Evolutionary conservation across 35 echinoderm and acorn worm species (phyloP).

Genomic region (Chiridota heheva): DNA sequence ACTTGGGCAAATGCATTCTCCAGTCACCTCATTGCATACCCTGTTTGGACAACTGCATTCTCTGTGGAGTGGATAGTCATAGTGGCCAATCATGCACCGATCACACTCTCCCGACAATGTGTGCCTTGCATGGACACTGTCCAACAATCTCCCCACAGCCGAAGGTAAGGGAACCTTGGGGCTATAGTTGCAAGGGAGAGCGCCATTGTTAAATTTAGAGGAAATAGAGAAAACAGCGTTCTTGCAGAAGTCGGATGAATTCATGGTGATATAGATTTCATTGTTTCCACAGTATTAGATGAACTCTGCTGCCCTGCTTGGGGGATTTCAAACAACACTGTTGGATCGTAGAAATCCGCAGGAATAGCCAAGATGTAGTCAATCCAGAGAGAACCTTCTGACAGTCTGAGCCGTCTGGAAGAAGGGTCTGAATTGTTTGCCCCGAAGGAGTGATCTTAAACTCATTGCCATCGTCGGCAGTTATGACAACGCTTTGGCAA

Average conservation of each 20-base stretch:
- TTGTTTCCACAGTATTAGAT: constrained; percentile 79
- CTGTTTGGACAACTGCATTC: constrained; percentile 70
- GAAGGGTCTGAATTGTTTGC: constrained; percentile 53
- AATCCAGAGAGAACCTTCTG: too few species aligned
- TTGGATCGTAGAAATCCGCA: constrained; percentile 58
- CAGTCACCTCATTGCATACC: constrained; percentile 85
- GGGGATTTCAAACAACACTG: constrained; percentile 53
- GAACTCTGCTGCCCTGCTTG: constrained; percentile 81
- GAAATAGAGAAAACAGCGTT: constrained; percentile 84
- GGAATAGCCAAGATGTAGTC: constrained; percentile 85
- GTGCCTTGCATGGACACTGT: constrained; percentile 71
- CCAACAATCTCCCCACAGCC: constrained; percentile 77
- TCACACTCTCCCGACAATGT: constrained; percentile 80
- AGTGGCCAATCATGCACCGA: constrained; percentile 77
- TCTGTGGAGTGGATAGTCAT: constrained; percentile 75
- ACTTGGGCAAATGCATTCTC: constrained; percentile 91
- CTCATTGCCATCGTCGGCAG: constrained; percentile 55
- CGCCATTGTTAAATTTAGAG: constrained; percentile 84
- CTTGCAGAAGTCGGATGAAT: constrained; percentile 73
- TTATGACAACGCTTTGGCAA: constrained; percentile 70
- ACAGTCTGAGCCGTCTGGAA: too few species aligned
- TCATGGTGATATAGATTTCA: constrained; percentile 83
- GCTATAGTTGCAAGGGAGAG: constrained; percentile 69
- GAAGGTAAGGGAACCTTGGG: constrained; percentile 62
- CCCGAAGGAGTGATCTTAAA: constrained; percentile 66